A percentile compares a stretch with the other conserved stretches of the same genome.
phyloP scores from a whole-genome alignment of 2,113 vertebrate species.

The Benitochromis conjunctus region DNA sequence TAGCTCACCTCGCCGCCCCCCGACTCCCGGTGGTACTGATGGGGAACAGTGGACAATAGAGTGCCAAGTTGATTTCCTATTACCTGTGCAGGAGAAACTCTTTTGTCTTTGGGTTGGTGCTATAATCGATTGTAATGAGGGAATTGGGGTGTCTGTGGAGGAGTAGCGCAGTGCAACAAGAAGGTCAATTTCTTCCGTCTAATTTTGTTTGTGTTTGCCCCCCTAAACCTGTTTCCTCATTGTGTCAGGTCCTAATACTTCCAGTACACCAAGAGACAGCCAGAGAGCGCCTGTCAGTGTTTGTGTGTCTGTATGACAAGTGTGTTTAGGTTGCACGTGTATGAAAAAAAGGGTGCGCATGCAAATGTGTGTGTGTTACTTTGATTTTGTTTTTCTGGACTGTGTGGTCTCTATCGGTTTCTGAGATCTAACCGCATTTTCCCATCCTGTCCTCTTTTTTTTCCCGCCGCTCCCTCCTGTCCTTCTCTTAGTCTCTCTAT shows the following conservation, averaged over 20 bases:
- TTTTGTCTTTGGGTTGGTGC: conserved; percentile 43
- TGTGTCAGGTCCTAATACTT: conserved; percentile 38
- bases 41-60: conserved; percentile 37
- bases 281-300: background rate
- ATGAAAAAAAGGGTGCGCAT: background rate
- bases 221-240: conserved; percentile 23
- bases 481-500: background rate
- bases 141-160: conserved; percentile 47
- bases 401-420: background rate
- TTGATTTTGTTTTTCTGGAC: background rate
- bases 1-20: background rate
- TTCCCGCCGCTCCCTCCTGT: background rate
- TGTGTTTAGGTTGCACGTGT: background rate
- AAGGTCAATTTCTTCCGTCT: conserved; percentile 41
- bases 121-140: conserved; percentile 63
- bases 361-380: conserved; percentile 7
- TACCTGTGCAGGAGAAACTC: conserved; percentile 25
- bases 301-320: background rate
- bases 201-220: conserved; percentile 50
- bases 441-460: background rate
- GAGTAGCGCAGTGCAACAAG: conserved; percentile 32
- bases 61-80: conserved; percentile 52
- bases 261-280: conserved; percentile 13
- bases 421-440: conserved; percentile 17
- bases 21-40: conserved; percentile 4